phyloP scores from a whole-genome alignment of 1,140 invertebrate genomes.

The Nixonia krombeini region DNA sequence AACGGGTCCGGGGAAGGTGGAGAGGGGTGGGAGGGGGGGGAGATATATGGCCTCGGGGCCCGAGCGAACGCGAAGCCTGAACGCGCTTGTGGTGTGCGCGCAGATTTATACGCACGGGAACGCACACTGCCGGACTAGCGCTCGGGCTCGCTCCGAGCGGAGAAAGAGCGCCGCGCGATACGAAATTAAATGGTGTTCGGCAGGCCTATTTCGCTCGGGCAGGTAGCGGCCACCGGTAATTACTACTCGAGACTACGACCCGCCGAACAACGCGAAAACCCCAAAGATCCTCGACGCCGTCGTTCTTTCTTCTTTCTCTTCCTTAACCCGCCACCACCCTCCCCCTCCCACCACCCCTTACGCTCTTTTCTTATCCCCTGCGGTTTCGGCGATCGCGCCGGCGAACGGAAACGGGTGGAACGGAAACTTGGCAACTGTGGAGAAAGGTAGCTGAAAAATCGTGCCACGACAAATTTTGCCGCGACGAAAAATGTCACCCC shows the following conservation, averaged over 20 bases:
- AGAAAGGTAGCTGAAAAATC: too few relatives aligned
- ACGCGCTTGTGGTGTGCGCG: slow-evolving; percentile 18
- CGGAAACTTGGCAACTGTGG: too few relatives aligned
- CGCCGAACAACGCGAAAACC: slow-evolving; percentile 58
- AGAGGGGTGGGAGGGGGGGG: too few relatives aligned
- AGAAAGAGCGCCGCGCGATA: slow-evolving; percentile 37
- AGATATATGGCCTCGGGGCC: slow-evolving; percentile 50
- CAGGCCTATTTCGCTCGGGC: slow-evolving; percentile 64
- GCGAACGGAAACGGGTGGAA: too few relatives aligned
- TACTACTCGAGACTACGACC: slow-evolving; percentile 64
- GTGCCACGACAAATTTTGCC: too few relatives aligned
- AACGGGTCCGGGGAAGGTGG: too few relatives aligned
- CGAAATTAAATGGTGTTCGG: slow-evolving; percentile 69
- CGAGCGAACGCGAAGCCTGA: slow-evolving; percentile 37
- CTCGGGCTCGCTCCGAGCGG: slow-evolving; percentile 6
- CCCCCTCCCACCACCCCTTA: too few relatives aligned
- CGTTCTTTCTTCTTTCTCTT: too few relatives aligned
- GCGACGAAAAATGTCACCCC: too few relatives aligned
- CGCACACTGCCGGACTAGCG: too few relatives aligned
- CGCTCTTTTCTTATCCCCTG: too few relatives aligned
- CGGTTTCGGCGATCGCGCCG: too few relatives aligned
- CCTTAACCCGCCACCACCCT: not conserved
- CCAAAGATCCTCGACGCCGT: slow-evolving; percentile 37
- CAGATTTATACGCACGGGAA: slow-evolving; percentile 40
- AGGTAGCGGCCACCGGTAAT: slow-evolving; percentile 71